Evolutionary conservation across 2,797 vertebrate species (phyloP).

Genomic region (Anabacerthia variegaticeps): DNA sequence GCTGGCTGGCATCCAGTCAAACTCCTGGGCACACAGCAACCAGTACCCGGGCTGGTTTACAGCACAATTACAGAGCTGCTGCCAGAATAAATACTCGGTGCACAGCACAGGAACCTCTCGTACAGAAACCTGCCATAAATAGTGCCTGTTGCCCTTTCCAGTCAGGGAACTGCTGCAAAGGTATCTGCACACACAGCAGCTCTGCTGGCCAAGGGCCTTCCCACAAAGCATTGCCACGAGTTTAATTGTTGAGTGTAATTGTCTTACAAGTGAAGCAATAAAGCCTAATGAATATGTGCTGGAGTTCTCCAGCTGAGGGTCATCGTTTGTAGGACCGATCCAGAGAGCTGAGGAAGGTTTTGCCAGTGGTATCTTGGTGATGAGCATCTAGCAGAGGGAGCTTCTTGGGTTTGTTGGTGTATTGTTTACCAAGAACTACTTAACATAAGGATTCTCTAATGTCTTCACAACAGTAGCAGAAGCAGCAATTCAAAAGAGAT

Average conservation of each 20-base stretch:
- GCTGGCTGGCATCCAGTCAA: not conserved
- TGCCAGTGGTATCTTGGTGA: not conserved
- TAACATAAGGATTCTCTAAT: constrained; percentile 25
- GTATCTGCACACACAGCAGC: not conserved
- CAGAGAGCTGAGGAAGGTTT: not conserved
- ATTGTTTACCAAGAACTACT: constrained; percentile 63
- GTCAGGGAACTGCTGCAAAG: rapidly evolving
- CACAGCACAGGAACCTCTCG: not conserved
- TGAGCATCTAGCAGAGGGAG: not conserved
- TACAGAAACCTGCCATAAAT: not conserved
- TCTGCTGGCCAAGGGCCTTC: not conserved
- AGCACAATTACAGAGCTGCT: not conserved
- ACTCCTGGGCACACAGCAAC: not conserved
- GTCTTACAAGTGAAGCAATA: not conserved
- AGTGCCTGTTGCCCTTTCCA: not conserved
- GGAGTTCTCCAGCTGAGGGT: not conserved
- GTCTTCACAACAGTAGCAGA: constrained; percentile 34
- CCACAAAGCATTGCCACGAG: not conserved
- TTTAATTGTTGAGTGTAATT: not conserved
- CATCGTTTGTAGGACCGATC: rapidly evolving
- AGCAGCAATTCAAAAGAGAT: not conserved
- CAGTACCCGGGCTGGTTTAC: constrained; percentile 7
- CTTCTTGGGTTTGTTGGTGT: constrained; percentile 32
- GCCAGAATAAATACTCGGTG: not conserved
- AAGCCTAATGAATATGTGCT: not conserved